Conservation (phyloP, 2,113 vertebrate species). For the Chamaetylas fuelleborni region DNA sequence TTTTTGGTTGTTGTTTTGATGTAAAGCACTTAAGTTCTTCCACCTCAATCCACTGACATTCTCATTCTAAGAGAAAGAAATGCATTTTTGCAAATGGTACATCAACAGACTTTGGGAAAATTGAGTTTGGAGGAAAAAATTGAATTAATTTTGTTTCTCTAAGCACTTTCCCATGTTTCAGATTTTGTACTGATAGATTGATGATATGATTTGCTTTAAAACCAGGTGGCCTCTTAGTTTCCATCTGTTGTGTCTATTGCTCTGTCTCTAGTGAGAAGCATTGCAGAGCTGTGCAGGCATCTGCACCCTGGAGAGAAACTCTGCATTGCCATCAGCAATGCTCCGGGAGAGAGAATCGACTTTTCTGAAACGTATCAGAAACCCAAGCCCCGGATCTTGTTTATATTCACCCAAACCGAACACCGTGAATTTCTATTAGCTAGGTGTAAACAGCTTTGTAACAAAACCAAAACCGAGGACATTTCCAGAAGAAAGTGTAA, state of each 20-base stretch:
- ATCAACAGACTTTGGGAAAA: slow-evolving; percentile 21
- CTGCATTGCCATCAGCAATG: neutral
- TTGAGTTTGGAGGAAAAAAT: neutral
- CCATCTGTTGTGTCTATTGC: slow-evolving; percentile 67
- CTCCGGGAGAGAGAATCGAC: neutral
- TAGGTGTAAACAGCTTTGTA: neutral
- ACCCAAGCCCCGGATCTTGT: neutral
- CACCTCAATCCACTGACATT: neutral
- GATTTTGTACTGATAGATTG: slow-evolving; percentile 55
- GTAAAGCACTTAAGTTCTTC: neutral
- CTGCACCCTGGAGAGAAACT: slow-evolving; percentile 40
- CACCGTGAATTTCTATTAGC: neutral
- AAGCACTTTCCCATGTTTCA: slow-evolving; percentile 43
- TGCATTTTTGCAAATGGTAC: slow-evolving; percentile 3
- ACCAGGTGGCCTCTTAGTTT: slow-evolving; percentile 63
- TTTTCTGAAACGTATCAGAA: neutral
- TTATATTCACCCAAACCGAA: neutral
- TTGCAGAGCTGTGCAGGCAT: slow-evolving; percentile 63
- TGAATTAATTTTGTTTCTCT: slow-evolving; percentile 34
- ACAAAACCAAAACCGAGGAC: neutral
- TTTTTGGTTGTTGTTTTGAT: neutral
- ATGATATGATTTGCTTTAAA: slow-evolving; percentile 58
- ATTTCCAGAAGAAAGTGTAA: neutral
- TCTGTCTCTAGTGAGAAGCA: slow-evolving; percentile 66
- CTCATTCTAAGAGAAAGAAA: slow-evolving; percentile 1